Evolutionary conservation across 2,888 invertebrate genomes (phyloP), one percentile per base, ranked within the genome.

Genomic region (Calephelis perditalis): DNA sequence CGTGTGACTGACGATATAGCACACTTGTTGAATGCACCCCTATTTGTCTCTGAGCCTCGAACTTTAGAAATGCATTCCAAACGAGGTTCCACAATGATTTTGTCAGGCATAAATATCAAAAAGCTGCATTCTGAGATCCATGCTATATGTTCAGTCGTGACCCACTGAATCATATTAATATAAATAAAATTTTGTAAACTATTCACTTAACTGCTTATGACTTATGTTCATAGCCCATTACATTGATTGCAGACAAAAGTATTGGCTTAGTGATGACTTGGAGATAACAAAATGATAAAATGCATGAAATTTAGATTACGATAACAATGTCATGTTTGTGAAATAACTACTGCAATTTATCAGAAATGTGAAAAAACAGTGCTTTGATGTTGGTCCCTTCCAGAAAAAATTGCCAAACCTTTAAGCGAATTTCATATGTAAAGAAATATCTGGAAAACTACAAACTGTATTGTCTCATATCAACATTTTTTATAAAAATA

Each of bases 111-210:
- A 75, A 73, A 71, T 77, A 79, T 78, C 73, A 81, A 73, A 77
- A 74, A 85, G 88, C 87, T 88, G 88, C 88, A 84, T 86, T 87
- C 85, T 90, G 90, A 90, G 90, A 90, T 90, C 90, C 84, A 84
- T 84, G 86, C 88, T 82, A 84, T 84, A 86, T 81, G 82, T 82
- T 83, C 88, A 86, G 87, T 84, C 82, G 80, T 77, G 79, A 86
- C 82, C 76, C 82, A 84, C 86, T 81, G 84, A 85, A 83, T 80
- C 76, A 81, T 82, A 81, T 79, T 83, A 81, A 83, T 74, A 81
- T 83, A 81, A 78, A 81, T 79, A 78, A 75, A 71, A 73, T 79
- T 78, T 78, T 81, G 82, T 81, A 79, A 77, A 75, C 66, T 72
- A 76, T 76, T 81, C 72, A 79, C 72, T 77, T 84, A 81, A 71